Evolutionary conservation across 2,888 invertebrate species (phyloP), one percentile per base, ranked within the genome.

Genomic region (Callinectes sapidus): DNA sequence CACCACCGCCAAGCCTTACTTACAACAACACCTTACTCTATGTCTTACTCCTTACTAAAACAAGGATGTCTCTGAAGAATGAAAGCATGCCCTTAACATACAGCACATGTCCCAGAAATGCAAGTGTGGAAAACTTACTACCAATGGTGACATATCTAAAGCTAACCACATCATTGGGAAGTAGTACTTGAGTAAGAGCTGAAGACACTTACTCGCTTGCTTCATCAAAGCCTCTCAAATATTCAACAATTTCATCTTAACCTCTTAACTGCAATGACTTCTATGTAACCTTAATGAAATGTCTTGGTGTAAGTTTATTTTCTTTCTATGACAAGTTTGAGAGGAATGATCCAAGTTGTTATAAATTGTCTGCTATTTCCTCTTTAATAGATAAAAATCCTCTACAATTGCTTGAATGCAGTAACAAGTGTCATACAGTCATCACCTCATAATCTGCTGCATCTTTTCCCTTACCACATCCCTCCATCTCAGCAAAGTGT

Each of bases 1-100:
- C 35, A 0, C 14, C 32, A 32, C 16, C 81, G 18, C 3, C 81
- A 81, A 35, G 35, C 32, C 35, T 35, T 81, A 81, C n/a, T 35
- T 81, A 81, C n/a, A 81, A 32, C 35, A 81, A 32, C 35, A 81
- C n/a, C 81, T 81, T 81, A 81, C 81, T 81, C 81, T 81, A 81
- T 2, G 23, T 28, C 81, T 81, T 81, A 81, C 18, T 32, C 81
- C 81, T 35, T 81, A 81, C 32, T 35, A 81, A 81, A 35, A 81
- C 81, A 81, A 32, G 35, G 66, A 71, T 28, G 81, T 81, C 81
- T 81, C 18, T 81, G 35, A 81, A 35, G 81, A 16, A n/a, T 13
- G 35, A 35, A 35, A 81, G 18, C 81, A 81, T 81, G 81, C 35
- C 81, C 81, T 81, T 81, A 32, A 32, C 16, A 81, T 35, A 81